A percentile compares a stretch with the other conserved stretches of the same genome.
Evolutionary conservation across 1,140 invertebrate species (phyloP).

Genomic region (Orius laevigatus): DNA sequence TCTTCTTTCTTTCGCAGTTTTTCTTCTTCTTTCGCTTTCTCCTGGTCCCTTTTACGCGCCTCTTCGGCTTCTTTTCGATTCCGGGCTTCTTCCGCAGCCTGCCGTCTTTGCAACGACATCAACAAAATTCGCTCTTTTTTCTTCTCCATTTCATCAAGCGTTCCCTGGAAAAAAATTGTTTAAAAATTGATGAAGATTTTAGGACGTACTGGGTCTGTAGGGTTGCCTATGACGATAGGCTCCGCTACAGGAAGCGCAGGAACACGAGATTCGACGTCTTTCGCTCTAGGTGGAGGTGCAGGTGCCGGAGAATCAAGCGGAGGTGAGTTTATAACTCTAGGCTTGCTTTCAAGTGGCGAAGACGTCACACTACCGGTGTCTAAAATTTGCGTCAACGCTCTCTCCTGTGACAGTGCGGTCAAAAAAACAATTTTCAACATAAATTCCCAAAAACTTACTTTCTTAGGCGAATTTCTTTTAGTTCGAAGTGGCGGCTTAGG

Average conservation of each 20-base stretch:
- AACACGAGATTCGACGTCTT: background rate
- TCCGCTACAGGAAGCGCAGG: slow-evolving; percentile 13
- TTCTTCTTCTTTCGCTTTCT: slow-evolving; percentile 72
- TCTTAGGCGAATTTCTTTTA: slow-evolving; percentile 60
- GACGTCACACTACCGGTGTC: slow-evolving; percentile 10
- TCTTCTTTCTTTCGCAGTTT: slow-evolving; percentile 75
- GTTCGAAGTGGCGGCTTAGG: slow-evolving; percentile 69
- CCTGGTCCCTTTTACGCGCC: slow-evolving; percentile 54
- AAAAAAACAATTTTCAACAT: background rate
- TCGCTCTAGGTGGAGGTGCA: slow-evolving; percentile 6
- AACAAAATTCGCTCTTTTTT: slow-evolving; percentile 80
- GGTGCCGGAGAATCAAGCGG: slow-evolving; percentile 7
- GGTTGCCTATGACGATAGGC: slow-evolving; percentile 51
- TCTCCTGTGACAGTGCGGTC: slow-evolving; percentile 16
- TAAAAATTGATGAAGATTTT: slow-evolving; percentile 1
- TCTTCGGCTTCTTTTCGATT: slow-evolving; percentile 71
- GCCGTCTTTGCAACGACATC: slow-evolving; percentile 65
- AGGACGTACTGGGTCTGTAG: slow-evolving; percentile 47
- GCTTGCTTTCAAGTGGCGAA: background rate
- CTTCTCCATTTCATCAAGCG: slow-evolving; percentile 72
- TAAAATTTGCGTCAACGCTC: slow-evolving; percentile 18
- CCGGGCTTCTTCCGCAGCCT: slow-evolving; percentile 75
- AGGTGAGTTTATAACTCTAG: slow-evolving; percentile 6
- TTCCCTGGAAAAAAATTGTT: slow-evolving; percentile 38
- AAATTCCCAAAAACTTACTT: slow-evolving; percentile 32